phyloP scores from a whole-genome alignment of 2,797 vertebrate genomes.

The Danio choprae region DNA sequence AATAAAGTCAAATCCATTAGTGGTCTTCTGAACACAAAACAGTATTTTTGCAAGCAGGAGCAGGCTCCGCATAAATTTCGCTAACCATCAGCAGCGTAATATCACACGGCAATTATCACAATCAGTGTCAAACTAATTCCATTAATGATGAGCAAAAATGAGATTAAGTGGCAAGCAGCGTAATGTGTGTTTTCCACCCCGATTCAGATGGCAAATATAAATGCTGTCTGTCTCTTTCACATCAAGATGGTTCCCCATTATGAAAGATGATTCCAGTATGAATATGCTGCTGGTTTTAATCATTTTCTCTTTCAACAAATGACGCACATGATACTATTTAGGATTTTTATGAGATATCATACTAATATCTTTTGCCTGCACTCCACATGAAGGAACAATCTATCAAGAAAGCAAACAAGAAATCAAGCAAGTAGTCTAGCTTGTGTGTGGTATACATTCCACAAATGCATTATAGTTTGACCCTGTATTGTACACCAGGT shows the following conservation, averaged over 20 bases:
- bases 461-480: not conserved
- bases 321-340: conserved; percentile 7
- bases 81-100: conserved; percentile 42
- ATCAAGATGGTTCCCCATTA: conserved; percentile 38
- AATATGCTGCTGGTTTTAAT: conserved; percentile 35
- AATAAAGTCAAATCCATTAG: conserved; percentile 44
- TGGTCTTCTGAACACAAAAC: conserved; percentile 23
- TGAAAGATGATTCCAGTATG: conserved; percentile 30
- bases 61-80: conserved; percentile 39
- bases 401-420: conserved; percentile 5
- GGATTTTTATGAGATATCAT: conserved; percentile 13
- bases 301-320: conserved; percentile 12
- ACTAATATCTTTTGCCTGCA: conserved; percentile 16
- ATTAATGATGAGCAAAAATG: conserved; percentile 50
- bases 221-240: conserved; percentile 29
- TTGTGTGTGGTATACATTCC: not conserved
- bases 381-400: conserved; percentile 2
- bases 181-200: conserved; percentile 34
- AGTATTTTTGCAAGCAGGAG: conserved; percentile 4
- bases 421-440: not conserved
- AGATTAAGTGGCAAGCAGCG: conserved; percentile 47
- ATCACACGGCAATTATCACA: conserved; percentile 53
- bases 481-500: not conserved
- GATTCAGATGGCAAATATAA: conserved; percentile 43
- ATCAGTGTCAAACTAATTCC: conserved; percentile 53